These are phyloP conservation scores for Eptesicus fuscus DNA, from an alignment of 2,113 vertebrate species.

Conservation along the genomic window DNA sequence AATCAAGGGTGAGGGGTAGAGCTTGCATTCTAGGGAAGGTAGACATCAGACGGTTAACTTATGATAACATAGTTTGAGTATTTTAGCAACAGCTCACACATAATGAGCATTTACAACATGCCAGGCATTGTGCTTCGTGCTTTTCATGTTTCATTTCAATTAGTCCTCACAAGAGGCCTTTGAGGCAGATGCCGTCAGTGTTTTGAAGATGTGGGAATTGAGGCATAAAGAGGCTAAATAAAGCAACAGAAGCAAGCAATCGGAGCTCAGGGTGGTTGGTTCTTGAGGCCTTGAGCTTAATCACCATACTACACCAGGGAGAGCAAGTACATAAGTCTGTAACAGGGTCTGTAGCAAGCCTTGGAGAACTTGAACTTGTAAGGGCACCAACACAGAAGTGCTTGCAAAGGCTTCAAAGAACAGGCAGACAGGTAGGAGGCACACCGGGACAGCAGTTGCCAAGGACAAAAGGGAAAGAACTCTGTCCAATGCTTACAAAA, in stretches of 20 bases:
- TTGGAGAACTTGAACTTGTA: not conserved
- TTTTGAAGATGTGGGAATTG: not conserved
- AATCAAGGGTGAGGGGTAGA: not conserved
- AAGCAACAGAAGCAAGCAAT: not conserved
- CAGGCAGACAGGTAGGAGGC: not conserved
- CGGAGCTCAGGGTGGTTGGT: not conserved
- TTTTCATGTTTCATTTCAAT: constrained; percentile 10
- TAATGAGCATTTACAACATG: not conserved
- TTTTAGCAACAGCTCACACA: not conserved
- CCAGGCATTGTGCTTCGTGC: not conserved
- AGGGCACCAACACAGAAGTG: not conserved
- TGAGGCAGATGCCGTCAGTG: not conserved
- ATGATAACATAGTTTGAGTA: not conserved
- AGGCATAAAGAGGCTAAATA: not conserved
- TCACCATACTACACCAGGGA: not conserved
- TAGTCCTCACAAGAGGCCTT: not conserved
- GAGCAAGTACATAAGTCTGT: not conserved
- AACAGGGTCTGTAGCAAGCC: not conserved
- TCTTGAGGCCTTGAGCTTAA: not conserved
- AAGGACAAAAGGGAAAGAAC: not conserved
- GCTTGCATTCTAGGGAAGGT: not conserved
- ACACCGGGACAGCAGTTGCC: not conserved
- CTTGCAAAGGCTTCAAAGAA: not conserved
- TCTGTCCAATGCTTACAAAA: not conserved
- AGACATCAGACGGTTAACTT: not conserved